A percentile compares a stretch with the other conserved stretches of the same genome.
These are phyloP conservation scores for Oreocharis arfaki DNA, from an alignment of 2,113 vertebrate species.

Conservation along the genomic window DNA sequence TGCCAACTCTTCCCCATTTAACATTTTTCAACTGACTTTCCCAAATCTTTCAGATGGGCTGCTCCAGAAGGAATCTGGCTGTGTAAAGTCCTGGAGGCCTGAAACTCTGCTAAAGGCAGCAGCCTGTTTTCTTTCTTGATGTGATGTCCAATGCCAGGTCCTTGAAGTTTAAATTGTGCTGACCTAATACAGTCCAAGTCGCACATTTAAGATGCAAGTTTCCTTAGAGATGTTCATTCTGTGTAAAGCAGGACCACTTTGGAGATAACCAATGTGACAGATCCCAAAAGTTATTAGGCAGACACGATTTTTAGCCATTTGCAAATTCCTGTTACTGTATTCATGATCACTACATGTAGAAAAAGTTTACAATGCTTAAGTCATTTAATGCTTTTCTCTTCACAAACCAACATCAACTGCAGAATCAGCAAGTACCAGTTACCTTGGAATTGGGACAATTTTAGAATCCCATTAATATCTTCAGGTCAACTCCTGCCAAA, in stretches of 20 bases:
- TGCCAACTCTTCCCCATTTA: slow-evolving; percentile 30
- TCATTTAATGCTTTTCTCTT: slow-evolving; percentile 2
- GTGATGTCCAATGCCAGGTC: slow-evolving; percentile 45
- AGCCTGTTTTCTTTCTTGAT: slow-evolving; percentile 48
- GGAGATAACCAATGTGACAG: slow-evolving; percentile 48
- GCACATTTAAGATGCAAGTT: slow-evolving; percentile 39
- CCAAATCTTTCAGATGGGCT: slow-evolving; percentile 47
- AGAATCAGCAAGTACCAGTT: slow-evolving; percentile 5
- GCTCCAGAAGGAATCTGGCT: slow-evolving; percentile 57
- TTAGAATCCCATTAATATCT: slow-evolving; percentile 41
- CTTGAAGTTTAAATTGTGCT: slow-evolving; percentile 56
- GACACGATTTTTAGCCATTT: slow-evolving; percentile 33
- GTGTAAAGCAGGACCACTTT: slow-evolving; percentile 36
- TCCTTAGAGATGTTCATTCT: slow-evolving; percentile 37
- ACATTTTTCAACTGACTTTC: slow-evolving; percentile 22
- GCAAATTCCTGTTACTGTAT: slow-evolving; percentile 15
- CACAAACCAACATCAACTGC: neutral
- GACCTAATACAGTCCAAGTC: slow-evolving; percentile 50
- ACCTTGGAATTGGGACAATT: slow-evolving; percentile 14
- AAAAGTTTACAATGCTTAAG: neutral
- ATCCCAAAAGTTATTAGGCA: slow-evolving; percentile 39
- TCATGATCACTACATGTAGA: neutral
- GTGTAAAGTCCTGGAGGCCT: slow-evolving; percentile 49
- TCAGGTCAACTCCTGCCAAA: slow-evolving; percentile 14
- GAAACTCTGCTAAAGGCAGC: slow-evolving; percentile 43